These are phyloP conservation scores for Trichomycterus rosablanca DNA, from an alignment of 2,113 vertebrate genomes.

Conservation along the genomic window DNA sequence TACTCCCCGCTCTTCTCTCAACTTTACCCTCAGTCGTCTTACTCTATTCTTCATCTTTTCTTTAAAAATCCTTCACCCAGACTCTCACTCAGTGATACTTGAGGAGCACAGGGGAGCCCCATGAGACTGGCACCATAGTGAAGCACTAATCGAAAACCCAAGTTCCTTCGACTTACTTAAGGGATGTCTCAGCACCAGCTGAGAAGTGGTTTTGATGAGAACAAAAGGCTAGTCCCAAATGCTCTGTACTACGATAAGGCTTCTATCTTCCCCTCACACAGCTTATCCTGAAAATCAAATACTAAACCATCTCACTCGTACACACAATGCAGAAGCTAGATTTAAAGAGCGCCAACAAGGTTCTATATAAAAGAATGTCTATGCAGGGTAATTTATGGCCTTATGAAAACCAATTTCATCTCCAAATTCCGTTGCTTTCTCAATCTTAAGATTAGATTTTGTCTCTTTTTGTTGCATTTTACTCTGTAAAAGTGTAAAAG, in stretches of 20 bases:
- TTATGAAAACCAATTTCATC: no score
- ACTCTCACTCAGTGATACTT: constrained; percentile 26
- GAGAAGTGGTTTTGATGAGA: constrained; percentile 44
- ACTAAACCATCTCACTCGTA: background rate
- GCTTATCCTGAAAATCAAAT: background rate
- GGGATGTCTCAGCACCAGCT: constrained; percentile 36
- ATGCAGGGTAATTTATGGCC: no score
- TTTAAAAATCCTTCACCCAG: constrained; percentile 29
- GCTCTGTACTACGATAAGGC: constrained; percentile 33
- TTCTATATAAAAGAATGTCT: no score
- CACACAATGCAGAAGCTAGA: background rate
- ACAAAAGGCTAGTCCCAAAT: constrained; percentile 36
- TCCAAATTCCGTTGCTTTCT: no score
- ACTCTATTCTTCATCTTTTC: constrained; percentile 17
- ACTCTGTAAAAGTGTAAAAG: no score
- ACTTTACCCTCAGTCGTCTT: constrained; percentile 2
- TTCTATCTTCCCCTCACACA: constrained; percentile 36
- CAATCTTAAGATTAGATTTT: no score
- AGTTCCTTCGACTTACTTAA: constrained; percentile 45
- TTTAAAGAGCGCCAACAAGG: no score
- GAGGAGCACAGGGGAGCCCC: constrained; percentile 22
- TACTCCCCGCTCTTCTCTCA: constrained; percentile 2
- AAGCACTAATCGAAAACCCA: constrained; percentile 48
- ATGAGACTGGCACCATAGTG: constrained; percentile 35
- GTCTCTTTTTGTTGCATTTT: no score